Conservation (phyloP, 2,888 invertebrate genomes). For the Cancer borealis region DNA sequence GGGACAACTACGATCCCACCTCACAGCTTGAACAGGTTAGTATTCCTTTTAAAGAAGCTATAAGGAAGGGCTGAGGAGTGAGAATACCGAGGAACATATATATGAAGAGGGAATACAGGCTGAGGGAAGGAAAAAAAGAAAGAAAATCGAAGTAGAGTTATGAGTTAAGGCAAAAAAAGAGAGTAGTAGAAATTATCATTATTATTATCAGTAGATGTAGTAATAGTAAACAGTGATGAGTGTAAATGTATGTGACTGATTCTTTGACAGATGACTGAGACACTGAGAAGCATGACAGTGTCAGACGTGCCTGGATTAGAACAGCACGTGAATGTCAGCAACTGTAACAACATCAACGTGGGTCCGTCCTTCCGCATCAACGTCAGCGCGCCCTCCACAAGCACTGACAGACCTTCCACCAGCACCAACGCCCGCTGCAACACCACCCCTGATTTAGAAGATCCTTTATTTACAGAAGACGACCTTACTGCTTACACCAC, state of each 20-base stretch:
- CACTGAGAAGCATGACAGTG: not conserved
- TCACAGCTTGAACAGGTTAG: slow-evolving; percentile 55
- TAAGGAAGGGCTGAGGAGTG: too few relatives aligned
- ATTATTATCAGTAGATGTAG: not conserved
- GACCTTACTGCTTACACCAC: too few relatives aligned
- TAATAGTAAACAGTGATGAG: not conserved
- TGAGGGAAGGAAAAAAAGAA: not conserved
- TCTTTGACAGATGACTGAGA: slow-evolving; percentile 39
- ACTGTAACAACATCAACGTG: slow-evolving; percentile 49
- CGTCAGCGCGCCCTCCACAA: not conserved
- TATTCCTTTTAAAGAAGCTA: not conserved
- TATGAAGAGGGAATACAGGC: not conserved
- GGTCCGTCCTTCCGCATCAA: slow-evolving; percentile 61
- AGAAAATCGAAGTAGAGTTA: not conserved
- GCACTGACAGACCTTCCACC: not conserved
- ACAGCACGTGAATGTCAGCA: slow-evolving; percentile 55
- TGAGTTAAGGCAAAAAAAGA: not conserved
- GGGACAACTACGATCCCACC: slow-evolving; percentile 60
- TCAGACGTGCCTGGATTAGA: not conserved
- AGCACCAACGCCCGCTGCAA: not conserved
- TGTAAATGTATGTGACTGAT: not conserved
- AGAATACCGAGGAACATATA: too few relatives aligned
- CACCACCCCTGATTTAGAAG: not conserved
- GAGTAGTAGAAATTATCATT: too few relatives aligned
- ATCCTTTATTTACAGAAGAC: too few relatives aligned